Evolutionary conservation across 2,888 invertebrate genomes (phyloP).

Genomic region (Mimumesa dahlbomi): DNA sequence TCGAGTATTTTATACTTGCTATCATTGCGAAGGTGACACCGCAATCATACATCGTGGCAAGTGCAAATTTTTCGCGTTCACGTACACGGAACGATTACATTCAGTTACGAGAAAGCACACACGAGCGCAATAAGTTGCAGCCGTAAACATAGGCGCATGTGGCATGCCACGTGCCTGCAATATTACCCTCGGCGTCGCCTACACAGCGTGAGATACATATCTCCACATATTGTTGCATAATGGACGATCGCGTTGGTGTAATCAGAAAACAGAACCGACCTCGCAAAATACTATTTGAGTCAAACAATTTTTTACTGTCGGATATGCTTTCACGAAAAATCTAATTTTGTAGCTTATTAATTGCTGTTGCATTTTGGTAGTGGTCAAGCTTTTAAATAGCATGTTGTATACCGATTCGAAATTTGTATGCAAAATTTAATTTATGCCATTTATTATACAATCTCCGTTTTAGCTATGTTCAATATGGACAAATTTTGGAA

Average conservation of each 20-base stretch:
- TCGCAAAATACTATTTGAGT: slow-evolving; percentile 2
- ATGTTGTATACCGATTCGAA: neutral
- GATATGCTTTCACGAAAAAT: too few species aligned
- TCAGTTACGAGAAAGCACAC: slow-evolving; percentile 42
- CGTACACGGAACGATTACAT: slow-evolving; percentile 27
- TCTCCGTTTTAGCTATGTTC: too few species aligned
- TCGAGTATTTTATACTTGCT: too few species aligned
- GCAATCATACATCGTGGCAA: neutral
- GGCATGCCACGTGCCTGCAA: slow-evolving; percentile 59
- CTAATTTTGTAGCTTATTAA: too few species aligned
- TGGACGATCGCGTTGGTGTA: slow-evolving; percentile 20
- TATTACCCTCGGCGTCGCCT: too few species aligned
- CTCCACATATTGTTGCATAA: slow-evolving; percentile 50
- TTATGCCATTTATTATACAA: too few species aligned
- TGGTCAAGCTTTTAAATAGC: neutral
- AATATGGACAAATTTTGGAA: too few species aligned
- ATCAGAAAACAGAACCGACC: slow-evolving; percentile 30
- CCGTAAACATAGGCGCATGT: slow-evolving; percentile 56
- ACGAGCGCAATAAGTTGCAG: slow-evolving; percentile 10
- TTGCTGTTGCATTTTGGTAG: neutral
- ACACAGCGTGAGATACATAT: slow-evolving; percentile 33
- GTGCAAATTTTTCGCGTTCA: slow-evolving; percentile 14
- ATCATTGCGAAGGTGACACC: slow-evolving; percentile 38
- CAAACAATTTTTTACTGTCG: neutral
- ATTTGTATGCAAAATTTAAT: too few species aligned